A percentile compares a stretch with the other conserved stretches of the same genome.
Evolutionary conservation across 2,888 invertebrate genomes (phyloP).

Genomic region (Thelaira solivaga): DNA sequence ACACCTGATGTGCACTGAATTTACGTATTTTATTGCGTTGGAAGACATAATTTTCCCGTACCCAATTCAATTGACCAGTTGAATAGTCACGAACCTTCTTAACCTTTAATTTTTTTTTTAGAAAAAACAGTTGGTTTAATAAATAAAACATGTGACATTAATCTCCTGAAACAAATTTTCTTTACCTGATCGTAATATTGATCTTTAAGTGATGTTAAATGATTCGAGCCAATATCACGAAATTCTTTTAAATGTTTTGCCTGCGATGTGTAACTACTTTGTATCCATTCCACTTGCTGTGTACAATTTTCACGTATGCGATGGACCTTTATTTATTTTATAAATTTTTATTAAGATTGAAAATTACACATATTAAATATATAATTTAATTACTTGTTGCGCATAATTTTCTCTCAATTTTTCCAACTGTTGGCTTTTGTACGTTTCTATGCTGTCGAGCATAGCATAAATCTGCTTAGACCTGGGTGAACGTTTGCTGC

Average conservation of each 20-base stretch:
- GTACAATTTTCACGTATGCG: constrained; percentile 95
- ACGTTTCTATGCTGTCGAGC: constrained; percentile 92
- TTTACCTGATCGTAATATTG: constrained; percentile 95
- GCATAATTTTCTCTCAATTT: constrained; percentile 93
- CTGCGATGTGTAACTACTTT: constrained; percentile 93
- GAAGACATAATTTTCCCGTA: constrained; percentile 96
- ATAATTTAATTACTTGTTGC: constrained; percentile 81
- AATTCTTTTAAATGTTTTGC: constrained; percentile 91
- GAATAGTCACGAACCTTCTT: constrained; percentile 95
- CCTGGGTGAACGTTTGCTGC: constrained; percentile 84
- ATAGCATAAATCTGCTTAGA: constrained; percentile 91
- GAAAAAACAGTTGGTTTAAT: constrained; percentile 59
- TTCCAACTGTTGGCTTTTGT: constrained; percentile 92
- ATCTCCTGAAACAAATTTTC: not conserved
- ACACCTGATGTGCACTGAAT: constrained; percentile 94
- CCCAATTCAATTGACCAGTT: constrained; percentile 92
- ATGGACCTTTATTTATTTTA: constrained; percentile 81
- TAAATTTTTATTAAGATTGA: not conserved
- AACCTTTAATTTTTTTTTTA: constrained; percentile 80
- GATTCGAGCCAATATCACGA: constrained; percentile 93
- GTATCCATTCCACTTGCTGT: constrained; percentile 95
- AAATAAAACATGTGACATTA: not conserved
- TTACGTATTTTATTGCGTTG: constrained; percentile 96
- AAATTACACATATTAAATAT: not conserved
- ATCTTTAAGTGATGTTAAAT: constrained; percentile 89